These are phyloP conservation scores for Austrofundulus limnaeus DNA, from an alignment of 2,113 vertebrate genomes.

Conservation along the genomic window DNA sequence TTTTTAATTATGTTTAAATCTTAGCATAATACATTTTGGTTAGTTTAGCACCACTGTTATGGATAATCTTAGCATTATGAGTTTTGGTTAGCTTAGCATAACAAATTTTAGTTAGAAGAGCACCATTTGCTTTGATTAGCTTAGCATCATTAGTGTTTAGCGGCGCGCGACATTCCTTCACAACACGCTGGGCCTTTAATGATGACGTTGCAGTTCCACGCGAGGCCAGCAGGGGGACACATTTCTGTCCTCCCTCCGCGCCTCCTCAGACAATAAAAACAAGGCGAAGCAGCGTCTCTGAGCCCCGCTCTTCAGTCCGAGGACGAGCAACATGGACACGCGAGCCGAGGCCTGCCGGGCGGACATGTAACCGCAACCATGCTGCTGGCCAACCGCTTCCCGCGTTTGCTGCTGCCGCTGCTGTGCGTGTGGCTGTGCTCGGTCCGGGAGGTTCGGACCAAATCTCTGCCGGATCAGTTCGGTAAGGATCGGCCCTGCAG, in stretches of 20 bases:
- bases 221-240: constrained; percentile 35
- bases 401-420: too few relatives aligned
- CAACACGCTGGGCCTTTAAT: background rate
- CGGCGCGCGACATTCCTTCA: too few relatives aligned
- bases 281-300: constrained; percentile 62
- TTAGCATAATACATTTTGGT: too few relatives aligned
- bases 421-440: constrained; percentile 55
- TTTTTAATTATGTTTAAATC: too few relatives aligned
- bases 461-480: constrained; percentile 68
- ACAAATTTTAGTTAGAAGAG: too few relatives aligned
- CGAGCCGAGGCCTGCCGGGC: constrained; percentile 42
- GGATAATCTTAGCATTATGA: too few relatives aligned
- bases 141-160: too few relatives aligned
- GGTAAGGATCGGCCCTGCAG: constrained; percentile 63
- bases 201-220: constrained; percentile 16
- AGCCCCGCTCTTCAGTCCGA: constrained; percentile 10
- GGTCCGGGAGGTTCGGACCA: constrained; percentile 61
- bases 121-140: too few relatives aligned
- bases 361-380: constrained; percentile 75
- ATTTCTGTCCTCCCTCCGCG: background rate
- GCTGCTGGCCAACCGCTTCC: constrained; percentile 47
- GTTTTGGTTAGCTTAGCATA: too few relatives aligned
- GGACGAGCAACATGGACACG: constrained; percentile 44
- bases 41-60: too few relatives aligned
- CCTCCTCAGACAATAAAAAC: constrained; percentile 59